These are phyloP conservation scores for Pterophyllum scalare DNA, from an alignment of 2,113 vertebrate species.

Conservation along the genomic window DNA sequence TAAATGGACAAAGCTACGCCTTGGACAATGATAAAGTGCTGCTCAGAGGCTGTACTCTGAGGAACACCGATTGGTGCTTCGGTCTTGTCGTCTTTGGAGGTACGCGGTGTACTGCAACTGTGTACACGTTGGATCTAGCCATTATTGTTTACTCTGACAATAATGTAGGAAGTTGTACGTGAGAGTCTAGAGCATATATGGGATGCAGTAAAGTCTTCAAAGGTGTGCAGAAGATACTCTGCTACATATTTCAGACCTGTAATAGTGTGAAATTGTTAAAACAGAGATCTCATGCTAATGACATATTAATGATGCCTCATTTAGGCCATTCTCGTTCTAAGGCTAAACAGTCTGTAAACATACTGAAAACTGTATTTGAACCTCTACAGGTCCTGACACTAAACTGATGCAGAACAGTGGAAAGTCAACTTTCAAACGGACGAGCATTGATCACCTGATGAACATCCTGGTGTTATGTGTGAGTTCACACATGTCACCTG, in stretches of 20 bases:
- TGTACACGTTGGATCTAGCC: neutral
- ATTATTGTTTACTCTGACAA: fast-evolving
- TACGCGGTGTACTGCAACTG: conserved; percentile 53
- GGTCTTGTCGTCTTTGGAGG: conserved; percentile 94
- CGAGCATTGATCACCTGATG: conserved; percentile 90
- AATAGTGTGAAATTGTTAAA: too few species aligned
- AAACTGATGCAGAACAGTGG: conserved; percentile 97
- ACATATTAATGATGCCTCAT: too few species aligned
- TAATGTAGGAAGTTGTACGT: fast-evolving
- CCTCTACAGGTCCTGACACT: conserved; percentile 86
- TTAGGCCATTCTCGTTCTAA: too few species aligned
- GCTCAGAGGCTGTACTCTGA: conserved; percentile 90
- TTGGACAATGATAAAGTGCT: conserved; percentile 92
- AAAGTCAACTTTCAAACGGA: conserved; percentile 89
- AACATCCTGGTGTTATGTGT: conserved; percentile 91
- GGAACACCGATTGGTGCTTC: conserved; percentile 97
- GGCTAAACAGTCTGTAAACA: neutral
- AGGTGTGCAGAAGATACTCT: fast-evolving
- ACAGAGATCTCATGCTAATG: neutral
- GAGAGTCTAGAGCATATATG: neutral
- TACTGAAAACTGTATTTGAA: neutral
- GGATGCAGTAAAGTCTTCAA: neutral
- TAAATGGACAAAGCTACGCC: conserved; percentile 77
- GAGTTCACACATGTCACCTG: conserved; percentile 46
- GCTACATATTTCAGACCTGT: neutral